A percentile compares a stretch with the other conserved stretches of the same genome.
phyloP scores from a whole-genome alignment of 2,888 invertebrate species.

The Dermolepida albohirtum region DNA sequence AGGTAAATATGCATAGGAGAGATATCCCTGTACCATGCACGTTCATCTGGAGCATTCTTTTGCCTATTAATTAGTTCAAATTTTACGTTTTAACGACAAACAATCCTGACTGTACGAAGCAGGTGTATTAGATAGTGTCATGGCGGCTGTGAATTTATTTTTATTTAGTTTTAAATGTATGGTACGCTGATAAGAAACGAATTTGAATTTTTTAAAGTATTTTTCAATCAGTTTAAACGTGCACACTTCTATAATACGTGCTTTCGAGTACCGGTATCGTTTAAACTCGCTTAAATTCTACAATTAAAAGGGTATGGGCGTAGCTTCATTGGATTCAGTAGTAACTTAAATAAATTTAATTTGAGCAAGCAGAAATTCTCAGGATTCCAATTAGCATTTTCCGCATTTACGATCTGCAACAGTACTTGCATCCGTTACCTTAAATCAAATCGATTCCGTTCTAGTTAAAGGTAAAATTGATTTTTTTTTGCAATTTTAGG shows the following conservation, averaged over 20 bases:
- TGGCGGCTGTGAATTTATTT: constrained; percentile 62
- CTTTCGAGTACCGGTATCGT: neutral
- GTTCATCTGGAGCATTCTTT: neutral
- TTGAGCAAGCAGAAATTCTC: no score
- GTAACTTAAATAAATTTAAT: no score
- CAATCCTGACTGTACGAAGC: constrained; percentile 42
- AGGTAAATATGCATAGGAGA: constrained; percentile 48
- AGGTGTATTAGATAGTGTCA: constrained; percentile 57
- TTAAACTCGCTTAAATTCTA: neutral
- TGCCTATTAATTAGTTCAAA: neutral
- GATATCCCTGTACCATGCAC: neutral
- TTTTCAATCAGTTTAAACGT: neutral
- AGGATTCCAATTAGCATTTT: no score
- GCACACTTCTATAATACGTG: neutral
- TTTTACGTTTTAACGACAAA: neutral
- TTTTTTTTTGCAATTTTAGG: no score
- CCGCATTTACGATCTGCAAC: no score
- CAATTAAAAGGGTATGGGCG: no score
- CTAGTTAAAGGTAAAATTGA: no score
- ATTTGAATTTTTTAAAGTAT: neutral
- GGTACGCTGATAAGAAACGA: neutral
- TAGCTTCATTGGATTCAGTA: no score
- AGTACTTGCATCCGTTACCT: no score
- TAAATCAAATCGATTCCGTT: no score
- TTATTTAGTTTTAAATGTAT: constrained; percentile 47